Base-by-base conservation (phyloP, 2,113 vertebrate species). In the Apodemus sylvaticus region DNA sequence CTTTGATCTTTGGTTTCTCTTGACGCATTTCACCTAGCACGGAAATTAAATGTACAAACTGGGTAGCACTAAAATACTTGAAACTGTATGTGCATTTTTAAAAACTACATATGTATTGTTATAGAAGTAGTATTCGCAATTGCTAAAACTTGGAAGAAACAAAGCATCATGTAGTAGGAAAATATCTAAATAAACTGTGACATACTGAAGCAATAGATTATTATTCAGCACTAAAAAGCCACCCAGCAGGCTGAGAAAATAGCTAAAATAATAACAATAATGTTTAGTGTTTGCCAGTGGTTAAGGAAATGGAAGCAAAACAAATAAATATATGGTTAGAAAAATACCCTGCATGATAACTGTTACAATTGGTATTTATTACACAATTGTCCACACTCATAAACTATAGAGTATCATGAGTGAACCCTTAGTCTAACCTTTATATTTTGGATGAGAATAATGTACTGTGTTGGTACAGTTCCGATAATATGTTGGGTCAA, bases 21-120 rank as follows among this genome's bases (percentile, higher is more conserved):
- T 86, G 34, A 3, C 34, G 93, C 78, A 31, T 70, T 90, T 86
- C 94, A 66, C 79, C 73, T 94, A 70, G 1, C 19, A 88, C 1
- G 90, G 1, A 95, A n/a, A 11, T 51, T 95, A 91, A 91, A 83
- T 45, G 19, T 73, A 62, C 89, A 76, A 91, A 94, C 76, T 91
- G 1, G 94, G 0, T 0, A 76, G 31, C 7, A 73, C 29, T 22
- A 79, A 90, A 62, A 19, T 12, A 73, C 11, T 64, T 79, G 12
- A 81, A 91, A 74, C 42, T 14, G 55, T 14, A 22, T 92, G 12
- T 81, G 3, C 60, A 55, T 1, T 45, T 6, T 39, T 26, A 55
- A 13, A 17, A 20, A 20, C 24, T 81, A 20, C 31, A 24, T 9
- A 64, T 24, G 4, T 3, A 86, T 55, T 34, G 45, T 66, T 81